Base-by-base conservation (phyloP, 2,797 vertebrate species). In the Dallia pectoralis region DNA sequence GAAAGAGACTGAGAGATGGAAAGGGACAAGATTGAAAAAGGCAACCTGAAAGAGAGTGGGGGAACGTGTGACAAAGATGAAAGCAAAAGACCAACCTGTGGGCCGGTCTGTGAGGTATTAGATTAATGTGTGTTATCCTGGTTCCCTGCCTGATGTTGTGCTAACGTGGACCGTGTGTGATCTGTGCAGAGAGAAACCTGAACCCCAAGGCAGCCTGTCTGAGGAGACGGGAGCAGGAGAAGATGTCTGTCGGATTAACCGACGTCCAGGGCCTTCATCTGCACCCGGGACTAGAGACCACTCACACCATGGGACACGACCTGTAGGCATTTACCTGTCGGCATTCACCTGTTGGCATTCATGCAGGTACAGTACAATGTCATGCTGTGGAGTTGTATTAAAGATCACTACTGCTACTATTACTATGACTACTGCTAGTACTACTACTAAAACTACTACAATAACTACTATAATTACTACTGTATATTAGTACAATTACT, bases 141-240 rank as follows among this genome's bases (percentile, higher is more conserved):
- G 65, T 61, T 36, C 16, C 22, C 61, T 73, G 73, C 22, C 70
- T 32, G 44, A 30, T 61, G 15, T 18, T 4, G 29, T 3, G 0
- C 25, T 67, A 64, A 86, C 11, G 0, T 9, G 5, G 19, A 22
- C 7, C 64, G 30, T 16, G 4, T 64, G 29, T 74, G 5, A 59
- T 59, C 22, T 73, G 27, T 59, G 1, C 90, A 99, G 97, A 99
- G 86, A 94, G 97, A 85, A 99, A 99, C 86, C 91, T 99, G 82
- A 99, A 99, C 89, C 97, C 97, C 32, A 99, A 99, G 93, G 95
- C 97, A 81, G 96, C 97, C 73, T 98, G 97, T 93, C 94, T 99
- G 94, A 95, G 97, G 87, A 95, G 95, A 90, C 94, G 96, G 89
- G 97, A 99, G 93, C 96, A 98, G 86, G 97, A 98, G 89, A 99